Evolutionary conservation across 92 coral and sea anemone genomes (phyloP).

Genomic region (Nematostella vectensis): DNA sequence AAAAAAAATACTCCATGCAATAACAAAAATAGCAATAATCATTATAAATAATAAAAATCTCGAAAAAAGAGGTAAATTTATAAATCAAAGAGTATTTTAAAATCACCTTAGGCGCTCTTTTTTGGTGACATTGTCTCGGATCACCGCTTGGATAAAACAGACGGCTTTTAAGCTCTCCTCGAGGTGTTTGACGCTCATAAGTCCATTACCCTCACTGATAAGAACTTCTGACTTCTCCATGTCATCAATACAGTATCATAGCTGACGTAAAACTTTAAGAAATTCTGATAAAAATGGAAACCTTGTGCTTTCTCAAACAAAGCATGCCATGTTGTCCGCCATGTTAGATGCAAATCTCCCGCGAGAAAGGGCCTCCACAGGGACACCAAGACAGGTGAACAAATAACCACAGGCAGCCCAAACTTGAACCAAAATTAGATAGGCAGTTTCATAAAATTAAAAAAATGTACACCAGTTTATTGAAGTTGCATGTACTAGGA

Average conservation of each 20-base stretch:
- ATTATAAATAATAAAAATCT: too few relatives aligned
- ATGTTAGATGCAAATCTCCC: slow-evolving; percentile 57
- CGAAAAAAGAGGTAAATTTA: too few relatives aligned
- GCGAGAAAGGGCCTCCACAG: too few relatives aligned
- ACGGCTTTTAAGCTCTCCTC: slow-evolving; percentile 56
- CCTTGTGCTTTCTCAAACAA: not conserved
- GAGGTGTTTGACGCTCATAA: slow-evolving; percentile 45
- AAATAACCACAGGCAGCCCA: too few relatives aligned
- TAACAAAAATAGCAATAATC: too few relatives aligned
- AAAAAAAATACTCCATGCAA: too few relatives aligned
- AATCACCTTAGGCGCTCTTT: slow-evolving; percentile 55
- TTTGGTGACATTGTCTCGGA: slow-evolving; percentile 15
- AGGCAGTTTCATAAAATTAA: too few relatives aligned
- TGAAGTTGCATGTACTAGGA: too few relatives aligned
- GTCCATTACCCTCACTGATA: slow-evolving; percentile 61
- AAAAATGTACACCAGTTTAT: too few relatives aligned
- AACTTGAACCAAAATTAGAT: too few relatives aligned
- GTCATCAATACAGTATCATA: not conserved
- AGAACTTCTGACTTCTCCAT: slow-evolving; percentile 67
- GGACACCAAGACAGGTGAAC: too few relatives aligned
- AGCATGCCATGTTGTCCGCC: not conserved
- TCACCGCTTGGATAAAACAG: slow-evolving; percentile 51
- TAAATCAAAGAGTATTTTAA: too few relatives aligned
- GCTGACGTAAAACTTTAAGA: not conserved
- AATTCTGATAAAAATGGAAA: not conserved